Base-by-base conservation (phyloP, 2,113 vertebrate genomes). In the Nibea albiflora region DNA sequence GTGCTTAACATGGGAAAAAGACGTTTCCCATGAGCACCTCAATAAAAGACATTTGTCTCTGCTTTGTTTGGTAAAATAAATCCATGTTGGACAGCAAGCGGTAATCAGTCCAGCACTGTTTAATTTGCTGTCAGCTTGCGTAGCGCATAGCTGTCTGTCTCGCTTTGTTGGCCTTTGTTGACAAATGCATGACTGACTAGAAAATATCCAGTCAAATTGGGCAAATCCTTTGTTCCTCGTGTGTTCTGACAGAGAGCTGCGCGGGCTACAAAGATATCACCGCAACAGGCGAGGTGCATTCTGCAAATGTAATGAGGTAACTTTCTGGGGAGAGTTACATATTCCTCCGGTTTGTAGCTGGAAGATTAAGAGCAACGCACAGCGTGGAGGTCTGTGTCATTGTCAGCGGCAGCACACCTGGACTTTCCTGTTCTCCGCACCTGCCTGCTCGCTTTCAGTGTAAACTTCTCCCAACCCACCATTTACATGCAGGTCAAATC, bases 401-500 rank as follows among this genome's bases (percentile, higher is more conserved):
- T 87, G 83, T 90, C 58, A 22, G 82, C n/a, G 15, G 63, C 72
- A 53, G 73, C 78, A 84, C 90, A 92, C 88, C 90, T 92, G 91
- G 86, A 85, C 83, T 72, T 28, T 58, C 66, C 75, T 83, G 61
- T 77, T 69, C 71, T 44, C 79, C 68, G 81, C 93, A 95, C 91
- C 94, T 94, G 94, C 65, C 84, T n/a, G 79, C 39, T 82, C 82
- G 81, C 83, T 83, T 74, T 87, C 89, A 89, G 84, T 85, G 80
- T 89, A 90, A 85, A 90, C 85, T 76, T 85, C 61, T 80, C 80
- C 76, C 69, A 62, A 58, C 82, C 73, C 69, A 58, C 76, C 78
- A 95, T 96, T 96, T 95, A 91, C 95, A 95, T 96, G 87, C 73
- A 71, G 87, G 88, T 90, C 92, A 90, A 90, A 95, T 91, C 85